These are phyloP conservation scores for Corticium candelabrum DNA, from an alignment of 37 sponge, comb jelly and placozoan species.

Conservation along the genomic window DNA sequence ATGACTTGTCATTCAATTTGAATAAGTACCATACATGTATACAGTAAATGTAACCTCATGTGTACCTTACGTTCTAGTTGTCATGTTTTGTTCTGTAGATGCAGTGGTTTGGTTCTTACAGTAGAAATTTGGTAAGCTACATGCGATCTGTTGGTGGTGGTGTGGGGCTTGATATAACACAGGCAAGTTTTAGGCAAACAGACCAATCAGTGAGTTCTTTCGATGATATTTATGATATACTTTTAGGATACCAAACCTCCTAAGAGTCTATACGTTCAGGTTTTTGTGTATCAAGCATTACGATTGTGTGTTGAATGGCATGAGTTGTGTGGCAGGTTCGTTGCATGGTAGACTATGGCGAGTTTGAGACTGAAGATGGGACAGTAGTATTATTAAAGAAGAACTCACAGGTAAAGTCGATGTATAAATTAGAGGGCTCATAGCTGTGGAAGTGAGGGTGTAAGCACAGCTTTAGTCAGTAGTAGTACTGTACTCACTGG, in stretches of 20 bases:
- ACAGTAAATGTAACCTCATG: too few species aligned
- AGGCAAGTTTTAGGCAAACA: not conserved
- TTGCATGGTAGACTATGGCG: constrained; percentile 80
- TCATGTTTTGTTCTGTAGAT: too few species aligned
- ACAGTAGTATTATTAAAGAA: constrained; percentile 57
- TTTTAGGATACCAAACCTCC: constrained; percentile 46
- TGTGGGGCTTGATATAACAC: constrained; percentile 67
- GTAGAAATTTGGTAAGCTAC: constrained; percentile 62
- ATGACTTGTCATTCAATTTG: too few species aligned
- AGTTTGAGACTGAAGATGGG: constrained; percentile 88
- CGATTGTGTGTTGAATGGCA: constrained; percentile 6
- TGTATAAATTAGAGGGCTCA: not conserved
- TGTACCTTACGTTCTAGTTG: too few species aligned
- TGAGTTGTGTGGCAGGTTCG: constrained; percentile 28
- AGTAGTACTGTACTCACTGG: not conserved
- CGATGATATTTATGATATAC: not conserved
- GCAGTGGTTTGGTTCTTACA: constrained; percentile 79
- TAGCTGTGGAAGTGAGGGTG: too few species aligned
- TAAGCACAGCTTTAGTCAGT: too few species aligned
- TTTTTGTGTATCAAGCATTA: not conserved
- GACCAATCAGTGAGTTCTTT: too few species aligned
- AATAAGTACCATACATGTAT: too few species aligned
- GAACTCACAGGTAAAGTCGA: constrained; percentile 37
- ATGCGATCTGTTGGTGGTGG: constrained; percentile 69
- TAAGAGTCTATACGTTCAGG: constrained; percentile 73